A percentile compares a stretch with the other conserved stretches of the same genome.
phyloP scores from a whole-genome alignment of 2,113 vertebrate species.

The Macroglossus sobrinus region DNA sequence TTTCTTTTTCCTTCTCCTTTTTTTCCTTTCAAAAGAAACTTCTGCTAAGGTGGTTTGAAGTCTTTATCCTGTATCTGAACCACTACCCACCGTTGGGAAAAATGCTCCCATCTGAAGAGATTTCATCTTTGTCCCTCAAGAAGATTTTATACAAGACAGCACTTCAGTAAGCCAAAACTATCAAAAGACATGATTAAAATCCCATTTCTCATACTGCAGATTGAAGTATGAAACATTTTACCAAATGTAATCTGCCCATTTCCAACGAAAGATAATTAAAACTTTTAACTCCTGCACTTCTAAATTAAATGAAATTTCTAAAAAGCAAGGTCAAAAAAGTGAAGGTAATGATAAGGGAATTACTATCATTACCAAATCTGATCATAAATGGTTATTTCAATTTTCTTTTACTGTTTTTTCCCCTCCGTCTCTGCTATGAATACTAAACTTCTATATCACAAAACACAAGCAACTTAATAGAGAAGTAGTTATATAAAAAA shows the following conservation, averaged over 20 bases:
- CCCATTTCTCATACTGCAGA: neutral
- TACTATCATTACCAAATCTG: neutral
- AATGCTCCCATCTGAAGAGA: conserved; percentile 16
- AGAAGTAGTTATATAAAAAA: neutral
- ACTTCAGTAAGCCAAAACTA: neutral
- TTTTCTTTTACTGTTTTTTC: neutral
- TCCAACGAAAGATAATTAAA: conserved; percentile 3
- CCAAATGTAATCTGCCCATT: neutral
- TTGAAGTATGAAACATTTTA: neutral
- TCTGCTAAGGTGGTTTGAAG: conserved; percentile 18
- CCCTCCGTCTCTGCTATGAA: neutral
- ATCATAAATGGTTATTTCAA: neutral
- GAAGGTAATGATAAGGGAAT: neutral
- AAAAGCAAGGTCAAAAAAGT: neutral
- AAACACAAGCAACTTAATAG: neutral
- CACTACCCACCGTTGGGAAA: conserved; percentile 3
- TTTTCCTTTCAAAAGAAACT: conserved; percentile 27
- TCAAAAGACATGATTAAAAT: neutral
- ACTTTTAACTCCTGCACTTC: neutral
- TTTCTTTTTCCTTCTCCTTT: conserved; percentile 42
- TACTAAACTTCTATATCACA: neutral
- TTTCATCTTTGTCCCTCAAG: neutral
- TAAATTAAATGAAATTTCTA: neutral
- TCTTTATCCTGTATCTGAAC: neutral
- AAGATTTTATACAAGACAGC: conserved; percentile 3